phyloP scores from a whole-genome alignment of 2,113 vertebrate genomes.

The Larimichthys polyactis region DNA sequence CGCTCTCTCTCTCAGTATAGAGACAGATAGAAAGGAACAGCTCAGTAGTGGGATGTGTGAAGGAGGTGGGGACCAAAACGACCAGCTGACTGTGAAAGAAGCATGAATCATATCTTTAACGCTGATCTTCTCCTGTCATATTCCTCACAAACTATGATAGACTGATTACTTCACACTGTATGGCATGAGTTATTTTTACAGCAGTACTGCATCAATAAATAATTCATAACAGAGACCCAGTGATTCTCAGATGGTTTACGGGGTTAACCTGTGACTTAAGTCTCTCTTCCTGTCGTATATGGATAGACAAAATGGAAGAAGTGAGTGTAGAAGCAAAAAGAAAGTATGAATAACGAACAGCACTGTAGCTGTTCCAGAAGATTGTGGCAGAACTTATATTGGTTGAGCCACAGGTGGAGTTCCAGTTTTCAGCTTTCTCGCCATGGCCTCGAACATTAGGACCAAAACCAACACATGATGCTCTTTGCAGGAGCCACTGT shows the following conservation, averaged over 20 bases:
- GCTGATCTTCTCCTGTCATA: conserved; percentile 55
- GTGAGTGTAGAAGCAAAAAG: neutral
- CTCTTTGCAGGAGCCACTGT: no score
- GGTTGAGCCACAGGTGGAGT: no score
- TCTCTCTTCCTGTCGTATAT: neutral
- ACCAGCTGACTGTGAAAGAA: conserved; percentile 72
- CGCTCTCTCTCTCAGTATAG: conserved; percentile 9
- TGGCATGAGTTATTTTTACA: conserved; percentile 4
- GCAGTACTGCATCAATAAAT: neutral
- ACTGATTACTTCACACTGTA: conserved; percentile 27
- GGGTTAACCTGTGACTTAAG: neutral
- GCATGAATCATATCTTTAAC: conserved; percentile 70
- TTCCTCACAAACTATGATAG: conserved; percentile 35
- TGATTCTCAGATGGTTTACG: neutral
- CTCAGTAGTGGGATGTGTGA: conserved; percentile 79
- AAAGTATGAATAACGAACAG: no score
- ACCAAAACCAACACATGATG: no score
- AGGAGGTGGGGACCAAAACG: conserved; percentile 70
- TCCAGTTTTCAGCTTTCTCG: no score
- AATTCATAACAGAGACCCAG: neutral
- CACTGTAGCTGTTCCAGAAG: no score
- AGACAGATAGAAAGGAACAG: conserved; percentile 72
- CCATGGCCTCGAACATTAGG: no score
- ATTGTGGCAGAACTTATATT: no score
- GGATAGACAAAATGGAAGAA: neutral